Evolutionary conservation across 37 sponge, comb jelly and placozoan genomes (phyloP), one percentile per base, ranked within the genome.

Genomic region (Tethya wilhelma): DNA sequence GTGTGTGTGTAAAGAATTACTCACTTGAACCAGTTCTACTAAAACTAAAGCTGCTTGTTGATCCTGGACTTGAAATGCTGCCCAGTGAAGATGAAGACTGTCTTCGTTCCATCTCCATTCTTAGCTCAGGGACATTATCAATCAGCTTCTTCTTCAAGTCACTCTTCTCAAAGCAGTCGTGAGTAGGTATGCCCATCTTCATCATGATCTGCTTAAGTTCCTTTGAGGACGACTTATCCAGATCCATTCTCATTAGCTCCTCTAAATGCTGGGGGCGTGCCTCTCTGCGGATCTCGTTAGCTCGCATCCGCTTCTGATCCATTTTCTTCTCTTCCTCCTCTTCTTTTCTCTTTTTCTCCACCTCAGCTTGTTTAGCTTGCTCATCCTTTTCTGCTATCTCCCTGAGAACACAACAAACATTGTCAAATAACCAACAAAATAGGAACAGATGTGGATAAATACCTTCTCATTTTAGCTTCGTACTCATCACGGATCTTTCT

Each of bases 151-250:
- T 56, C 66, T 88, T 79, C 31, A 81, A 66, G 53, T 92, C 92
- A 17, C 22, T 34, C 28, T 73, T 79, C 57, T 74, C 73, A 30
- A 79, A 71, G 38, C 73, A 74, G 43, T 84, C 92, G 20, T 42
- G 75, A n/a, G 72, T 30, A 64, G 80, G 79, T 19, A 92, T 55
- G 17, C 80, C 84, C 63, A 92, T 39, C 49, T 87, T 81, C 25
- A 46, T 49, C 92, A 92, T 92, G 44, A 86, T 69, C 12, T 36
- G 71, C 66, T 92, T 92, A 28, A 87, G 79, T 43, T 79, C 85
- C 37, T 49, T 79, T 0, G 73, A 64, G 42, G 84, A 53, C 2
- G 75, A 80, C 0, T 44, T 46, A 22, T 87, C 78, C 44, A 92
- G 81, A 31, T 92, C 84, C 84, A 87, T 83, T 56, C n/a, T 44